Conservation (phyloP, 2,797 vertebrate genomes). For the Amblyraja radiata region DNA sequence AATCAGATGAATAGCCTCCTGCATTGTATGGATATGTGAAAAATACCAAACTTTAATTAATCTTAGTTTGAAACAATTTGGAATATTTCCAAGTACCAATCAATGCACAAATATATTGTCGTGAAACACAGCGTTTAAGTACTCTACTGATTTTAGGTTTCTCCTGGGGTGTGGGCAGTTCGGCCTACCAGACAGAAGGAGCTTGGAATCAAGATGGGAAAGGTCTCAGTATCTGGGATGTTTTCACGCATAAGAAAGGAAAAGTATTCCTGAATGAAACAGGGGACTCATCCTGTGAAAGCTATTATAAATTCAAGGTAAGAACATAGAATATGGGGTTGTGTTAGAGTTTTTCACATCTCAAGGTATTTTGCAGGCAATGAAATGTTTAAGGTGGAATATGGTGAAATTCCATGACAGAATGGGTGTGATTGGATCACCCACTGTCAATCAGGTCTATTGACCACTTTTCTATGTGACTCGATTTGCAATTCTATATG, state of each 20-base stretch:
- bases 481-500: too few relatives aligned
- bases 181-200: slow-evolving; percentile 91
- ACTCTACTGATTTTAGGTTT: slow-evolving; percentile 62
- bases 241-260: slow-evolving; percentile 75
- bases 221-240: slow-evolving; percentile 89
- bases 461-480: too few relatives aligned
- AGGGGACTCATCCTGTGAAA: slow-evolving; percentile 74
- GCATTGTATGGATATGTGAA: too few relatives aligned
- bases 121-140: not conserved
- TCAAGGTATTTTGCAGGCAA: not conserved
- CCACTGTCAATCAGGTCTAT: too few relatives aligned
- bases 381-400: not conserved
- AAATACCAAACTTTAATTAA: too few relatives aligned
- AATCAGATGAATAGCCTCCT: too few relatives aligned
- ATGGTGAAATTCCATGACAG: too few relatives aligned
- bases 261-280: slow-evolving; percentile 70
- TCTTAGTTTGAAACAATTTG: not conserved
- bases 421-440: too few relatives aligned
- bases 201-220: slow-evolving; percentile 92
- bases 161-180: slow-evolving; percentile 85
- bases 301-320: slow-evolving; percentile 85
- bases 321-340: not conserved
- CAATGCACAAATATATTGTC: not conserved
- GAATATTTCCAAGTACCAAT: not conserved
- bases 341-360: not conserved